Evolutionary conservation across 2,888 invertebrate genomes (phyloP).

Genomic region (Drosophila fungiperda): DNA sequence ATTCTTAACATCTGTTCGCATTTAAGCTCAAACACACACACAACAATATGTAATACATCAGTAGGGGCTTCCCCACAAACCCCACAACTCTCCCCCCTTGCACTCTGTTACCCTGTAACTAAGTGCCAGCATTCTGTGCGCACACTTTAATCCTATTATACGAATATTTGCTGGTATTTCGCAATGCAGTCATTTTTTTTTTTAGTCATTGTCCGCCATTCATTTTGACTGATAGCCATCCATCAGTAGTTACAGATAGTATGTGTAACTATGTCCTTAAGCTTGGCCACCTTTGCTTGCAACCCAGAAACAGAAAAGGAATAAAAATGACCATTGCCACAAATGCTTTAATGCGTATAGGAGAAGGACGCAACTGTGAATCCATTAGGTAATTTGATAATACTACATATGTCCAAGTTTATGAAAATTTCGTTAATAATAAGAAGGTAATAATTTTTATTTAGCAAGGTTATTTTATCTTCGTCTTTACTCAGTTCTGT

Average conservation of each 20-base stretch:
- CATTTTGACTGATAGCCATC: constrained; percentile 1
- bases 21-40: not conserved
- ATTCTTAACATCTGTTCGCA: not conserved
- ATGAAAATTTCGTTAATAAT: not conserved
- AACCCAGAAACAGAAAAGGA: constrained; percentile 5
- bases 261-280: constrained; percentile 36
- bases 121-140: not conserved
- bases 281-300: constrained; percentile 31
- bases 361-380: not conserved
- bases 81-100: not conserved
- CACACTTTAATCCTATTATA: constrained; percentile 66
- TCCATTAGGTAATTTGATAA: not conserved
- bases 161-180: constrained; percentile 60
- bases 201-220: constrained; percentile 20
- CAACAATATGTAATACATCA: not conserved
- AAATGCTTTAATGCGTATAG: not conserved
- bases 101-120: not conserved
- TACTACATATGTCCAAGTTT: not conserved
- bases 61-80: not conserved
- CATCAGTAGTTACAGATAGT: constrained; percentile 1
- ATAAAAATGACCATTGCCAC: not conserved
- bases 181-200: constrained; percentile 58
- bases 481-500: not conserved
- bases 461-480: not conserved
- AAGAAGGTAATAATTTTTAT: not conserved